Evolutionary conservation across 2,888 invertebrate species (phyloP).

Genomic region (Metopia argyrocephala): DNA sequence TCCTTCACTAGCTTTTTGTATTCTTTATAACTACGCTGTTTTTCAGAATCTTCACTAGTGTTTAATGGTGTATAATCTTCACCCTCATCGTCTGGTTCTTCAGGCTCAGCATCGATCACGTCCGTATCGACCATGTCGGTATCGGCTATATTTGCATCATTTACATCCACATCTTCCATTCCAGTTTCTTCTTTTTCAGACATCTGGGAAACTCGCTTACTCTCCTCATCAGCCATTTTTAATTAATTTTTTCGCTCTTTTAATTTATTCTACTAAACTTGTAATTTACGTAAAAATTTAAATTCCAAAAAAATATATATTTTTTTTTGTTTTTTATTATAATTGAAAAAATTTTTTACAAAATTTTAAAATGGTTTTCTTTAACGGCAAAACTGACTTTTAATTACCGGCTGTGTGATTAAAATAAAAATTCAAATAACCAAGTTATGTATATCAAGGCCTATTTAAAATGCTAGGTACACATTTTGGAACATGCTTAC

Average conservation of each 20-base stretch:
- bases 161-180: slow-evolving; percentile 64
- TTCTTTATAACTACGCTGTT: slow-evolving; percentile 71
- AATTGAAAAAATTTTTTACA: background rate
- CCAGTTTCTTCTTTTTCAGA: background rate
- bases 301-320: background rate
- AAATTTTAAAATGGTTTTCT: background rate
- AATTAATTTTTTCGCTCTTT: background rate
- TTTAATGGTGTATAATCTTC: slow-evolving; percentile 69
- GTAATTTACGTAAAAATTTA: background rate
- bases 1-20: slow-evolving; percentile 73
- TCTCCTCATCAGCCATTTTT: background rate
- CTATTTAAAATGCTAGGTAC: background rate
- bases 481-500: no score
- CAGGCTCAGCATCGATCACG: slow-evolving; percentile 57
- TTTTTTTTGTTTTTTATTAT: background rate
- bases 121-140: slow-evolving; percentile 61
- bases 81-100: slow-evolving; percentile 64
- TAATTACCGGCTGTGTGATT: background rate
- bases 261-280: background rate
- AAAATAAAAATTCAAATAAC: background rate
- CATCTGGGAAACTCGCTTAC: background rate
- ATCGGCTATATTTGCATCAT: no score
- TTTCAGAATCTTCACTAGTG: slow-evolving; percentile 72
- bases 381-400: slow-evolving; percentile 5
- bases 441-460: background rate